These are phyloP conservation scores for Spinus olivaceus DNA, from an alignment of 2,797 vertebrate genomes.

Conservation along the genomic window DNA sequence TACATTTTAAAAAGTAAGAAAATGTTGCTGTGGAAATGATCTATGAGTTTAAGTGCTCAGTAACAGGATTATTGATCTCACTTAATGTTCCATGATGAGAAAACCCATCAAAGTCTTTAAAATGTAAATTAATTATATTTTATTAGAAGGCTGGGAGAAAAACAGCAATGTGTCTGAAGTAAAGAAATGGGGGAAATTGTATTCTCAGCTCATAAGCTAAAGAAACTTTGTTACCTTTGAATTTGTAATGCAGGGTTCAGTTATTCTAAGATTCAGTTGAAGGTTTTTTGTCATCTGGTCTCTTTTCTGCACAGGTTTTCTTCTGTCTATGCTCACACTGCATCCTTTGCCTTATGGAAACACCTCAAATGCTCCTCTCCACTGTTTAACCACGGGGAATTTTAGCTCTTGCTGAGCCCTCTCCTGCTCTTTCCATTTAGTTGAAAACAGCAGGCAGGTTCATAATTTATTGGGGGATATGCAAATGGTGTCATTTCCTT, in stretches of 20 bases:
- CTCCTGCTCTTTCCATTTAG: background rate
- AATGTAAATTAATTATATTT: conserved; percentile 37
- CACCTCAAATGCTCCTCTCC: background rate
- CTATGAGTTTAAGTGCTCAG: background rate
- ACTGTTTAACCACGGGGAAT: background rate
- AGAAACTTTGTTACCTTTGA: background rate
- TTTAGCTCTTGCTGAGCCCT: background rate
- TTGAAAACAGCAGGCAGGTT: background rate
- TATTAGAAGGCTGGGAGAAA: background rate
- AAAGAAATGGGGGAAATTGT: background rate
- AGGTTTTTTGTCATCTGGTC: background rate
- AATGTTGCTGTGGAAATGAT: background rate
- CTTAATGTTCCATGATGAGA: background rate
- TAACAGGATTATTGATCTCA: conserved; percentile 28
- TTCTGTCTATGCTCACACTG: background rate
- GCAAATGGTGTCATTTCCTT: background rate
- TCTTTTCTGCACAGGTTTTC: background rate
- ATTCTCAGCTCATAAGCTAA: background rate
- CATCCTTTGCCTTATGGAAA: background rate
- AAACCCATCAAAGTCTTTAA: conserved; percentile 12
- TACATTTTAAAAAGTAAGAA: conserved; percentile 1
- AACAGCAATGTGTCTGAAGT: background rate
- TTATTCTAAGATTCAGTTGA: background rate
- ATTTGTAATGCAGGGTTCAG: background rate
- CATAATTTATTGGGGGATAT: background rate